Base-by-base conservation (phyloP, 2,888 invertebrate genomes). In the Pediacus dermestoides region DNA sequence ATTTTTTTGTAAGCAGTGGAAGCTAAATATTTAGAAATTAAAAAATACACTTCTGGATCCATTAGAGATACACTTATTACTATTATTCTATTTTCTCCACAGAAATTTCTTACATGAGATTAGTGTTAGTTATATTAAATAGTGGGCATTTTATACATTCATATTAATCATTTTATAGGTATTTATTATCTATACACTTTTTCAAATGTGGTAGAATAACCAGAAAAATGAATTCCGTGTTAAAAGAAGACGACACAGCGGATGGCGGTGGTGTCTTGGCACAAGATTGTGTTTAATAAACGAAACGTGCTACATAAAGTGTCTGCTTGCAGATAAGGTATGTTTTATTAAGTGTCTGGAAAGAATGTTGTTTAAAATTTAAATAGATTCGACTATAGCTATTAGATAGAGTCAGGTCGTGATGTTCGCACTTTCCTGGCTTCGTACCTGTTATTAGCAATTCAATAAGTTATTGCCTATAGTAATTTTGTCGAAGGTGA, bases 401-500 rank as follows among this genome's bases (percentile, higher is more conserved):
- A n/a, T n/a, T 23, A 23, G 10, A 23, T 23, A 23, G 10, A 23
- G 23, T 36, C 36, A 34, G 39, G 51, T 58, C 58, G 58, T 58
- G 56, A 53, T 53, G 49, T 53, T 58, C 55, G 54, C 58, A 58
- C 58, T 57, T 56, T 53, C 55, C 38, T 16, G 16, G 15, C 9
- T 9, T 7, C 10, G 23, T 23, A 23, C n/a, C 45, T 47, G 50
- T 53, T 50, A 53, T 53, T 52, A 48, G 49, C 51, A 53, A 53
- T 48, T 51, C 52, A 50, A 39, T 46, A 44, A 45, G 41, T 52
- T 48, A 50, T 46, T 37, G 44, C 44, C 40, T 40, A 25, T 38
- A n/a, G 47, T 39, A 44, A 47, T 50, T 52, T 45, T 46, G 44
- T 45, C 44, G 48, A 49, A 46, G 37, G 44, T 45, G 50, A 52